These are phyloP conservation scores for Nephrotoma guestfalica DNA, from an alignment of 2,888 invertebrate genomes.

Conservation along the genomic window DNA sequence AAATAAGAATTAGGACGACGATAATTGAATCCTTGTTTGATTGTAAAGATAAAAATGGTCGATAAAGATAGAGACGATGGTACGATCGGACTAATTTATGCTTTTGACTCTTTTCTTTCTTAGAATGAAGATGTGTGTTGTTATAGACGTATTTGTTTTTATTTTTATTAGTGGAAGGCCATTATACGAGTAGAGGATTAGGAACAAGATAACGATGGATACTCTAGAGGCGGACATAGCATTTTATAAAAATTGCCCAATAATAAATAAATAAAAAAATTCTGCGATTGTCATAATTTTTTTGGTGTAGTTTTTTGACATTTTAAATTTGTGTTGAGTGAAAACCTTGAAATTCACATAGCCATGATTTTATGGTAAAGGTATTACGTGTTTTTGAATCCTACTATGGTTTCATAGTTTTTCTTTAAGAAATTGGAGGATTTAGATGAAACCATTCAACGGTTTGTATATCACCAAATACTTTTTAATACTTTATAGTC, in stretches of 20 bases:
- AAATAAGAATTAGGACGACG: background rate
- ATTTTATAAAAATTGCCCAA: background rate
- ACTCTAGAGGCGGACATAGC: background rate
- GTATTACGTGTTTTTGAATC: background rate
- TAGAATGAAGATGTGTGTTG: background rate
- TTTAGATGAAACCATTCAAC: background rate
- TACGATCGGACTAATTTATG: background rate
- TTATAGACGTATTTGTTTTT: background rate
- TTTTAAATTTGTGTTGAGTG: background rate
- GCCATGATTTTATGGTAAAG: background rate
- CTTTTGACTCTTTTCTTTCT: background rate
- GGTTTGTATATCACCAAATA: background rate
- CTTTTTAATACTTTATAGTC: background rate
- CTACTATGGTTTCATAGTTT: background rate
- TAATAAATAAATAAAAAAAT: background rate
- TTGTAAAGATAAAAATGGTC: background rate
- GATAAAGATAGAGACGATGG: background rate
- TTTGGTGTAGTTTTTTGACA: background rate
- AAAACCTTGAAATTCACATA: background rate
- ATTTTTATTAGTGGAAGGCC: background rate
- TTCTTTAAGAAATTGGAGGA: background rate
- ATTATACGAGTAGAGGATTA: background rate
- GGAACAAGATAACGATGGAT: background rate
- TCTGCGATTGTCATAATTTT: background rate
- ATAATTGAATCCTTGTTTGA: background rate